Percentiles rank a stretch among this genome's conserved stretches.
phyloP scores from a whole-genome alignment of 2,888 invertebrate genomes.

The Trissolcus brochymenae region DNA sequence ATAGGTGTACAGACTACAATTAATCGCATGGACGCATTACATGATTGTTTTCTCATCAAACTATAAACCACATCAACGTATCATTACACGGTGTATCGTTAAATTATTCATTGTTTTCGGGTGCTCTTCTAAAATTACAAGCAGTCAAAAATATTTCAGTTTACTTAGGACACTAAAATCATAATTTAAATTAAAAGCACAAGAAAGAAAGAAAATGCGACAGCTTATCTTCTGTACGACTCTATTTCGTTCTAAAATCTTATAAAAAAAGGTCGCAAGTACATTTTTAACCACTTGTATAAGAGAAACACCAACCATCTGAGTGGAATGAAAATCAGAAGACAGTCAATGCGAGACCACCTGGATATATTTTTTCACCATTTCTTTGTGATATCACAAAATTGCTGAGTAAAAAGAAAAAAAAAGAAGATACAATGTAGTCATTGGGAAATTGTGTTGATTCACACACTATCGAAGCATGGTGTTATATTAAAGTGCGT shows the following conservation, averaged over 20 bases:
- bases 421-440: not conserved
- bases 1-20: slow-evolving; percentile 75
- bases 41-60: slow-evolving; percentile 56
- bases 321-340: slow-evolving; percentile 35
- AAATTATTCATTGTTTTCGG: slow-evolving; percentile 25
- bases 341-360: slow-evolving; percentile 3
- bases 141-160: slow-evolving; percentile 18
- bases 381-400: slow-evolving; percentile 32
- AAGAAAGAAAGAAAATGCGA: not conserved
- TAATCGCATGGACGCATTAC: slow-evolving; percentile 64
- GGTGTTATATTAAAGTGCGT: no score
- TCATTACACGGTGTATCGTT: slow-evolving; percentile 21
- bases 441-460: not conserved
- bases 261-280: not conserved
- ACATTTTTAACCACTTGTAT: slow-evolving; percentile 21
- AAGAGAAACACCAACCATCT: slow-evolving; percentile 21
- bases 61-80: slow-evolving; percentile 38
- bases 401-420: slow-evolving; percentile 4
- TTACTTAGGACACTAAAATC: no score
- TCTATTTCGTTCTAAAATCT: not conserved
- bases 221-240: no score
- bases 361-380: not conserved
- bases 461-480: no score
- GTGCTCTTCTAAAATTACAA: slow-evolving; percentile 15
- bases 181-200: slow-evolving; percentile 7